Percentiles rank a stretch among this genome's conserved stretches.
Evolutionary conservation across 2,797 vertebrate genomes (phyloP).

Genomic region (Malacoctenus gilli): DNA sequence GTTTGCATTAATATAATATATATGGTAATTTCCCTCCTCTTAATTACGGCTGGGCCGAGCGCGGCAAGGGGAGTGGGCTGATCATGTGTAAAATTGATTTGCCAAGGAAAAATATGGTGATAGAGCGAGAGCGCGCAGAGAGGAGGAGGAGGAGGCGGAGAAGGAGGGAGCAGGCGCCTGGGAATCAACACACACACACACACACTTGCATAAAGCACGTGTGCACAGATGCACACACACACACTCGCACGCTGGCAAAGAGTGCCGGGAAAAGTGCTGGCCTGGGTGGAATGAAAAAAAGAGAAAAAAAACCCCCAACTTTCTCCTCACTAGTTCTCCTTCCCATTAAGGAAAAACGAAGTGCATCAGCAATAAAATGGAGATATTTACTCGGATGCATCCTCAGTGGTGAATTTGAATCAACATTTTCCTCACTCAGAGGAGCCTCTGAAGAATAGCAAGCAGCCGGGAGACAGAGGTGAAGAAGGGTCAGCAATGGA

Average conservation of each 20-base stretch:
- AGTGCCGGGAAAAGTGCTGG: constrained; percentile 86
- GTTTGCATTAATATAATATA: constrained; percentile 99
- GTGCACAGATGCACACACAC: constrained; percentile 47
- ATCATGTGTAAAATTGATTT: constrained; percentile 99
- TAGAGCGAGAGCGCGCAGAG: constrained; percentile 86
- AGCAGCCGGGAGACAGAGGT: constrained; percentile 67
- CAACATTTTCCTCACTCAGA: constrained; percentile 65
- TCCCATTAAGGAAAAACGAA: constrained; percentile 82
- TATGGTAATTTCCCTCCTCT: constrained; percentile 99
- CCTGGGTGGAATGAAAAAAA: constrained; percentile 68
- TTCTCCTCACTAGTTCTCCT: constrained; percentile 71
- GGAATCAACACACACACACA: constrained; percentile 77
- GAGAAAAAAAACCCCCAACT: constrained; percentile 61
- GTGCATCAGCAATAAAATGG: constrained; percentile 83
- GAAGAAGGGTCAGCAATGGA: constrained; percentile 62
- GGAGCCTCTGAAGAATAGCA: constrained; percentile 71
- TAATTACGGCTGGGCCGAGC: constrained; percentile 99
- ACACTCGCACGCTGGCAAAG: constrained; percentile 51
- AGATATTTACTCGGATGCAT: constrained; percentile 72
- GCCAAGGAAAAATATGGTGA: constrained; percentile 98
- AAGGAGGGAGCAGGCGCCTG: constrained; percentile 75
- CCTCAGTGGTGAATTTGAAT: constrained; percentile 76
- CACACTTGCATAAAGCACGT: constrained; percentile 41
- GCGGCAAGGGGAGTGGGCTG: constrained; percentile 98
- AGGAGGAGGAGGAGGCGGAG: constrained; percentile 75